Evolutionary conservation across 2,888 invertebrate genomes (phyloP).

Genomic region (Neoaliturus tenellus): DNA sequence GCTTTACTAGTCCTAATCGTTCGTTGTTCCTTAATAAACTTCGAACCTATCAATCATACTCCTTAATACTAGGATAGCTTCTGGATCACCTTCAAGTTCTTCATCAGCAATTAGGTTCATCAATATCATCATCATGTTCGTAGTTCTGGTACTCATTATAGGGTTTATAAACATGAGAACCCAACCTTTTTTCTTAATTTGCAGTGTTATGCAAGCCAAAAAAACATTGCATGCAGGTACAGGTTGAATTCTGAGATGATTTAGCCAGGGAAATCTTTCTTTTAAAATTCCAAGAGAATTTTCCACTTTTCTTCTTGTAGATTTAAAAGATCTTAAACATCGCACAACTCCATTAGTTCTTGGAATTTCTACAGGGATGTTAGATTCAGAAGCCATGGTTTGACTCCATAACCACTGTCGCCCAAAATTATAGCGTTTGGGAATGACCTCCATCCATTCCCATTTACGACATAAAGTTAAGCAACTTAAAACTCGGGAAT

Average conservation of each 20-base stretch:
- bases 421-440: background rate
- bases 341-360: background rate
- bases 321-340: constrained; percentile 51
- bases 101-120: constrained; percentile 15
- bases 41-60: background rate
- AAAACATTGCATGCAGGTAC: constrained; percentile 16
- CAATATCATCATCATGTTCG: background rate
- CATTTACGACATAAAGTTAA: background rate
- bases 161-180: background rate
- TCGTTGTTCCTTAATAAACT: background rate
- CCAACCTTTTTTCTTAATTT: background rate
- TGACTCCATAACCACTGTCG: constrained; percentile 55
- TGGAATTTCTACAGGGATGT: constrained; percentile 13
- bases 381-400: constrained; percentile 57
- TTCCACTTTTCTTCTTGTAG: constrained; percentile 60
- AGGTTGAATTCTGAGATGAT: constrained; percentile 21
- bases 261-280: background rate
- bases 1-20: background rate
- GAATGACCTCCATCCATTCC: constrained; percentile 57
- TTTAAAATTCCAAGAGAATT: constrained; percentile 35
- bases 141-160: background rate
- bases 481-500: constrained; percentile 62
- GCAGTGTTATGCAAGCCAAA: constrained; percentile 5
- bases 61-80: constrained; percentile 17
- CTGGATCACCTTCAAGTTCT: background rate